Evolutionary conservation across 2,888 invertebrate species (phyloP), one percentile per base, ranked within the genome.

Genomic region (Brenthis daphne): DNA sequence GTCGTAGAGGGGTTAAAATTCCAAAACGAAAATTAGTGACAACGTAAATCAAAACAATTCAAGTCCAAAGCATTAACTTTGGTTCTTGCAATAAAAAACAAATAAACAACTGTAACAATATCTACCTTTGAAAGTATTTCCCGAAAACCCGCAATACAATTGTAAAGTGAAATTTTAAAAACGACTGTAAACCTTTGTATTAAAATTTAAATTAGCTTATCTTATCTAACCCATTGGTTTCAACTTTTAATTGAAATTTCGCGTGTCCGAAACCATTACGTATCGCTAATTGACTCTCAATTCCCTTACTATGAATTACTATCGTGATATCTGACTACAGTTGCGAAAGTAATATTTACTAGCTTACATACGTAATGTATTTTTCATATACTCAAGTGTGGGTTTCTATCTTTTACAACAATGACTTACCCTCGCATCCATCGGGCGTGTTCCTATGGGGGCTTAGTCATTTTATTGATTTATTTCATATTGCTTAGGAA

Each of bases 211-310:
- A 61, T 56, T 67, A 14, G 54, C 48, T 58, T 33, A 43, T 61
- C 47, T 61, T 12, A 43, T 64, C 64, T 57, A 61, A 64, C 61
- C 66, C 47, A 12, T 58, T 63, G 57, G 64, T 71, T 73, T 73
- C 68, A 67, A 63, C 69, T 73, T 74, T 69, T 75, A 78, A 78
- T 78, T 76, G 77, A 78, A 77, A 73, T 68, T 76, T 78, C 74
- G 77, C 78, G 76, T 77, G 78, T 68, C 67, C 64, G 67, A 66
- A 69, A 72, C 73, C 73, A 77, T 77, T 77, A 77, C 72, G 70
- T 71, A 75, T 64, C 56, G 74, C 74, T 78, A 78, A 78, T 77
- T 76, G 75, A 75, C 74, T 74, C 67, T 65, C 64, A 37, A 13
- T 63, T 20, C 20, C 16, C 51, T 20, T 53, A 63, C 63, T 43